A percentile compares a stretch with the other conserved stretches of the same genome.
phyloP scores from a whole-genome alignment of 2,113 vertebrate genomes.

The Gobiocypris rarus region DNA sequence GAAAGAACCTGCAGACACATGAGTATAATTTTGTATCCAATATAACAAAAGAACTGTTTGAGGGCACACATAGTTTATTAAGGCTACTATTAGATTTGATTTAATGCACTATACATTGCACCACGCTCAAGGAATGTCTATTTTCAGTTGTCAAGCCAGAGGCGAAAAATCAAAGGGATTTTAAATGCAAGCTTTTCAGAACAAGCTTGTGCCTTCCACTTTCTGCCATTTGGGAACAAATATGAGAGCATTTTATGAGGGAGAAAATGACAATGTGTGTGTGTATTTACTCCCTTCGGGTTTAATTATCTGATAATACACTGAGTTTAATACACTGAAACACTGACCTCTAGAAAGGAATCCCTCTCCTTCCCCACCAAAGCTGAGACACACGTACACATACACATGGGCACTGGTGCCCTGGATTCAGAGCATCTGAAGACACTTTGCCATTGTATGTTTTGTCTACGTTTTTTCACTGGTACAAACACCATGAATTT shows the following conservation, averaged over 20 bases:
- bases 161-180: conserved; percentile 31
- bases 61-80: neutral
- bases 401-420: conserved; percentile 1
- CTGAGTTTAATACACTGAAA: conserved; percentile 65
- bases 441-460: neutral
- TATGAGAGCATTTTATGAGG: conserved; percentile 17
- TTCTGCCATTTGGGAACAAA: conserved; percentile 20
- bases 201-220: conserved; percentile 8
- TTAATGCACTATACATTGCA: neutral
- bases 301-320: conserved; percentile 74
- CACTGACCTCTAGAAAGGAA: conserved; percentile 62
- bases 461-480: neutral
- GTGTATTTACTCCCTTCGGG: conserved; percentile 64
- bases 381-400: neutral
- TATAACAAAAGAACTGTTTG: neutral
- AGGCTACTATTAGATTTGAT: conserved; percentile 31
- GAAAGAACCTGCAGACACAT: neutral
- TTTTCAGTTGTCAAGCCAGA: conserved; percentile 34
- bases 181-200: conserved; percentile 33
- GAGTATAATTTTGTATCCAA: neutral
- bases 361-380: neutral
- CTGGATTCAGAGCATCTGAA: neutral
- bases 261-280: conserved; percentile 39
- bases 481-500: neutral
- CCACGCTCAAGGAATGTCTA: conserved; percentile 1